These are phyloP conservation scores for Apostichopus japonicus DNA, from an alignment of 35 echinoderm and acorn worm genomes.

Conservation along the genomic window DNA sequence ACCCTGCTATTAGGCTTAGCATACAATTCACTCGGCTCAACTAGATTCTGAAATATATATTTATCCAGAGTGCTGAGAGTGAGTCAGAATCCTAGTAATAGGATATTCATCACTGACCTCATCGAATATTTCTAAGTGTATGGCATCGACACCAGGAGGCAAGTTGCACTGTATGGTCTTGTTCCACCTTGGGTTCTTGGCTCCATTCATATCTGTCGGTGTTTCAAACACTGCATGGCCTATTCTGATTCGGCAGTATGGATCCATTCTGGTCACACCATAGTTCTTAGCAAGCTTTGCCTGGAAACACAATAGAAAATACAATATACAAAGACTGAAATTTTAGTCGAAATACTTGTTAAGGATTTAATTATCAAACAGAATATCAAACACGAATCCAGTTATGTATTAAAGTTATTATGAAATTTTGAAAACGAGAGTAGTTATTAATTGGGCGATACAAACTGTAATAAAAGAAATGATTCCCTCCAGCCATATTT, in stretches of 20 bases:
- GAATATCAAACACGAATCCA: too few species aligned
- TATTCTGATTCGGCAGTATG: slow-evolving; percentile 92
- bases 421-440: too few species aligned
- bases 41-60: too few species aligned
- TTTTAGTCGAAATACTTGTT: too few species aligned
- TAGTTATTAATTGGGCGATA: too few species aligned
- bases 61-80: too few species aligned
- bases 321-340: not conserved
- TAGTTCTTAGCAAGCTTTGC: slow-evolving; percentile 98
- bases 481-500: too few species aligned
- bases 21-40: too few species aligned
- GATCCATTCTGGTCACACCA: slow-evolving; percentile 96
- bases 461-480: too few species aligned
- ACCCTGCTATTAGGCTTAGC: not conserved
- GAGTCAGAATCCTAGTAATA: too few species aligned
- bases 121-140: slow-evolving; percentile 98
- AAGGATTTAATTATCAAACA: too few species aligned
- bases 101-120: slow-evolving; percentile 66
- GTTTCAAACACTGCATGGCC: slow-evolving; percentile 99
- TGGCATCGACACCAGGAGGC: slow-evolving; percentile 79
- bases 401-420: too few species aligned
- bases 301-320: slow-evolving; percentile 36
- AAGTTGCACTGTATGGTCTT: slow-evolving; percentile 98
- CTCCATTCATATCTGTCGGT: slow-evolving; percentile 91
- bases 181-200: slow-evolving; percentile 98